Conservation (phyloP, 1,140 invertebrate species). For the Microplitis mediator region DNA sequence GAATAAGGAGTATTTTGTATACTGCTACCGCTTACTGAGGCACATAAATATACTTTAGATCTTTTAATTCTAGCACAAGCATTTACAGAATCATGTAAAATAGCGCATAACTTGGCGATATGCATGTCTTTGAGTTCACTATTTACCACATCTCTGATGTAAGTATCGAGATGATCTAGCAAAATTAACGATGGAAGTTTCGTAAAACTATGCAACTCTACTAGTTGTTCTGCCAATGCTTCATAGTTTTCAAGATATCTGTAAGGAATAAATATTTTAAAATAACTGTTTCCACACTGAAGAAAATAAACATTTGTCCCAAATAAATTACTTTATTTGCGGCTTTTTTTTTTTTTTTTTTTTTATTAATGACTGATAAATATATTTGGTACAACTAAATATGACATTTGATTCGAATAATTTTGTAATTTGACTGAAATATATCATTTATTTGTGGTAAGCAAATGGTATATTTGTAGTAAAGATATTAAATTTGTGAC, state of each 20-base stretch:
- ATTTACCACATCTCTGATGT: constrained; percentile 29
- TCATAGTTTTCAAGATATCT: constrained; percentile 53
- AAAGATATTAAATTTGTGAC: too few relatives aligned
- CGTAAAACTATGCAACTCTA: constrained; percentile 45
- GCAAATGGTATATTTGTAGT: too few relatives aligned
- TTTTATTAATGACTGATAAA: too few relatives aligned
- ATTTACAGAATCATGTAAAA: constrained; percentile 45
- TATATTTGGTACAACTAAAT: too few relatives aligned
- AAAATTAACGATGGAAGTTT: constrained; percentile 45
- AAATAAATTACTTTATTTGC: neutral
- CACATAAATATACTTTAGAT: constrained; percentile 33
- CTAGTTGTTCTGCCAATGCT: constrained; percentile 40
- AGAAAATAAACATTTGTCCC: neutral
- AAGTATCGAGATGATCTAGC: constrained; percentile 52
- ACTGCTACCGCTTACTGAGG: constrained; percentile 19
- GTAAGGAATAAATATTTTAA: constrained; percentile 10
- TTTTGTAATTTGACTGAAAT: too few relatives aligned
- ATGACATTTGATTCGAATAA: too few relatives aligned
- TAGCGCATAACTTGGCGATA: constrained; percentile 41
- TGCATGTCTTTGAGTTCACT: constrained; percentile 36
- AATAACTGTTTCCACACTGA: neutral
- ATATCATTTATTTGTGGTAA: too few relatives aligned
- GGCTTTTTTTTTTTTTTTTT: too few relatives aligned
- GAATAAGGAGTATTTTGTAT: constrained; percentile 26
- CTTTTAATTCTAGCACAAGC: constrained; percentile 40